These are phyloP conservation scores for Campoplex nolae DNA, from an alignment of 2,888 invertebrate genomes.

Conservation along the genomic window DNA sequence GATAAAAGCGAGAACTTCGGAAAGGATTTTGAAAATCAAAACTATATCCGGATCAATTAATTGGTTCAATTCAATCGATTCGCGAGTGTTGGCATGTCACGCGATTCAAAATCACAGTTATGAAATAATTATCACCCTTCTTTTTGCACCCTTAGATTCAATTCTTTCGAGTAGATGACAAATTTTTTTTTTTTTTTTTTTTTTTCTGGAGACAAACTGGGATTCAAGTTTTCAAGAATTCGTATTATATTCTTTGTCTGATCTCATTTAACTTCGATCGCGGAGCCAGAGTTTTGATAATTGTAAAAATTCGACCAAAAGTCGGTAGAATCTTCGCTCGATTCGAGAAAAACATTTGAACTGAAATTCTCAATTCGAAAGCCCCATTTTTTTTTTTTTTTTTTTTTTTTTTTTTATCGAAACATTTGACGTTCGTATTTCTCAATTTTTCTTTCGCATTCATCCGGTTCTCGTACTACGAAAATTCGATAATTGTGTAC, in stretches of 20 bases:
- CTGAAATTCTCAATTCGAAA: background rate
- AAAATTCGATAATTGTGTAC: too few relatives aligned
- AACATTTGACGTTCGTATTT: background rate
- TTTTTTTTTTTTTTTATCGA: too few relatives aligned
- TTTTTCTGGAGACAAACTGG: background rate
- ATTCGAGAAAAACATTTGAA: background rate
- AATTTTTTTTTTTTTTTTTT: background rate
- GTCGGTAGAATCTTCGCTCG: too few relatives aligned
- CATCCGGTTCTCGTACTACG: too few relatives aligned
- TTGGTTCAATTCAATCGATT: constrained; percentile 18
- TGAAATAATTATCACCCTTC: background rate
- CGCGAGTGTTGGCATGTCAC: background rate
- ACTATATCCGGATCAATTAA: constrained; percentile 27
- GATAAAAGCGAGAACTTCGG: background rate
- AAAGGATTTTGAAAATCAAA: constrained; percentile 18
- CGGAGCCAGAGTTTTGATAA: too few relatives aligned
- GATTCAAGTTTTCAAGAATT: background rate
- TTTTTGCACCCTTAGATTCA: background rate
- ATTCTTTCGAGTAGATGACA: background rate
- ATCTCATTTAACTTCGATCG: background rate
- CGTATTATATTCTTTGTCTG: too few relatives aligned
- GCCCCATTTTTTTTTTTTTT: background rate
- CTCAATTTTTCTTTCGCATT: background rate
- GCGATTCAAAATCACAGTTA: background rate
- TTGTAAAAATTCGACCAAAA: too few relatives aligned